phyloP scores from a whole-genome alignment of 2,797 vertebrate genomes.

The Orientallactaga sibirica region DNA sequence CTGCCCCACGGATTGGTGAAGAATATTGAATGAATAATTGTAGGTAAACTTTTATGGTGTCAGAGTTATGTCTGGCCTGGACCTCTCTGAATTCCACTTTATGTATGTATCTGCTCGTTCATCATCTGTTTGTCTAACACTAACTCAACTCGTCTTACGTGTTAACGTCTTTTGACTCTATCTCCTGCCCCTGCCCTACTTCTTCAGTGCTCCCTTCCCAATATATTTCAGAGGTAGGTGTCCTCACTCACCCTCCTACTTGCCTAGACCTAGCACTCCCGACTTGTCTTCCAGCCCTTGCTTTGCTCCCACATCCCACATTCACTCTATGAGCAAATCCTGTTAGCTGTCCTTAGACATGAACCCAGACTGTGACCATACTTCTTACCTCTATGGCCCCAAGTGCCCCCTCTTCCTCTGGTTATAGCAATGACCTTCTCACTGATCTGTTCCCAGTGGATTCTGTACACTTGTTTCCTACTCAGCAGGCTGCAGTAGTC shows the following conservation, averaged over 20 bases:
- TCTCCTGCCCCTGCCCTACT: background rate
- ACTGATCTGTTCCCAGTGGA: background rate
- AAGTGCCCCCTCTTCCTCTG: no score
- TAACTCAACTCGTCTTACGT: background rate
- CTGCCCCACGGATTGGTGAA: background rate
- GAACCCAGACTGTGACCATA: background rate
- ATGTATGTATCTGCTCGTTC: background rate
- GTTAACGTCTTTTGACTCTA: background rate
- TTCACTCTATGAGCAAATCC: background rate
- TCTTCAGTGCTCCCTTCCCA: background rate
- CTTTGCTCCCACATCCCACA: background rate
- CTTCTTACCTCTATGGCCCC: background rate
- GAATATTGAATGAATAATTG: slow-evolving; percentile 28
- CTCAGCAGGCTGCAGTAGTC: background rate
- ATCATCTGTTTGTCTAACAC: background rate
- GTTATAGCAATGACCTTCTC: background rate
- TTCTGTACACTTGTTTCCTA: background rate
- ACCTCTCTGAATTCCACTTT: background rate
- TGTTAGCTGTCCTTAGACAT: background rate
- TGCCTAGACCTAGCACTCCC: background rate
- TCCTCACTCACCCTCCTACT: background rate
- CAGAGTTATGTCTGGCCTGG: background rate
- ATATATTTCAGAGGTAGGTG: slow-evolving; percentile 30
- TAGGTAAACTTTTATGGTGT: background rate
- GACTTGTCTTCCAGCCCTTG: background rate